Conservation (phyloP, 2,797 vertebrate species). For the Microctenopoma lineatum region DNA sequence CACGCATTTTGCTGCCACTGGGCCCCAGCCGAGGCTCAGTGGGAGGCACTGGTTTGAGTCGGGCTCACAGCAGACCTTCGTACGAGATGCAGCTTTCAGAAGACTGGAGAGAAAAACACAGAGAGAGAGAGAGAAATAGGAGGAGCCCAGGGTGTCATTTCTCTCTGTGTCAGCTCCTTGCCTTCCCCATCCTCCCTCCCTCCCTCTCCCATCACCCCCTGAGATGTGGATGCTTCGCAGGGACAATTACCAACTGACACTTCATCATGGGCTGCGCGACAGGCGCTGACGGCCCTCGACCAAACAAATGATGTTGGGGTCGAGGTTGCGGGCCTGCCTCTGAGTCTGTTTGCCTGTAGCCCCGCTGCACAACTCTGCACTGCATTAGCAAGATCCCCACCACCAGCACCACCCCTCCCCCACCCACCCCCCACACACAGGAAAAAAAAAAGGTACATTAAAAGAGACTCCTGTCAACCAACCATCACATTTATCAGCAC, state of each 20-base stretch:
- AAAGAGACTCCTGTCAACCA: slow-evolving; percentile 72
- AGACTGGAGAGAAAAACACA: slow-evolving; percentile 32
- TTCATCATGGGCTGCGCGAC: slow-evolving; percentile 83
- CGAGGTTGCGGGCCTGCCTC: slow-evolving; percentile 82
- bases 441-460: slow-evolving; percentile 67
- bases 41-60: slow-evolving; percentile 39
- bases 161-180: slow-evolving; percentile 79
- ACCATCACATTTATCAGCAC: slow-evolving; percentile 78
- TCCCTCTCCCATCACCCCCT: slow-evolving; percentile 58
- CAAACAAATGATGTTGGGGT: slow-evolving; percentile 86
- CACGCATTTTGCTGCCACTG: slow-evolving; percentile 21
- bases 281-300: slow-evolving; percentile 84
- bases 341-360: slow-evolving; percentile 71
- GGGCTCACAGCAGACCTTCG: slow-evolving; percentile 43
- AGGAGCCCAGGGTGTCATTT: slow-evolving; percentile 78
- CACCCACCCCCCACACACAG: neutral
- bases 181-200: slow-evolving; percentile 54
- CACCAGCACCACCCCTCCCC: neutral
- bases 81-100: slow-evolving; percentile 59
- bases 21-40: slow-evolving; percentile 49
- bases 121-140: slow-evolving; percentile 58
- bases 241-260: slow-evolving; percentile 85
- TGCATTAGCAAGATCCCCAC: slow-evolving; percentile 64
- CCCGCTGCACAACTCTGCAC: slow-evolving; percentile 59
- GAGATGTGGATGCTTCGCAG: slow-evolving; percentile 83